Evolutionary conservation across 2,888 invertebrate genomes (phyloP), one percentile per base, ranked within the genome.

Genomic region (Lydus trimaculatus): DNA sequence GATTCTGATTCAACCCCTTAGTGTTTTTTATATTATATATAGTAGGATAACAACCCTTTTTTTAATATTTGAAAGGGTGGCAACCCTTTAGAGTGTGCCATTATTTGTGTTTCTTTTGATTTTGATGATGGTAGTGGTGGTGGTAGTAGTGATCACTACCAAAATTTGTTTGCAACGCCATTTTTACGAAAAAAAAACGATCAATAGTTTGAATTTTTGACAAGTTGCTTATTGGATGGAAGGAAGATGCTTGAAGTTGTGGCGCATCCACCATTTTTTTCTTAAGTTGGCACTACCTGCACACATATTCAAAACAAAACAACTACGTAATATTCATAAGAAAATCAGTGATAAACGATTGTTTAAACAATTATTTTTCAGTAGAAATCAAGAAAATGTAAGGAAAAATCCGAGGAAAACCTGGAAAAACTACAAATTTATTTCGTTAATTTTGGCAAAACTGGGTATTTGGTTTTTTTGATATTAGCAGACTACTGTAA

Each of bases 1-100:
- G 25, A n/a, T n/a, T 8, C 3, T 8, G 31, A 64, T 31, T 72
- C 70, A 72, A 70, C 73, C 64, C 73, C 73, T 72, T 68, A 69
- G 25, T 33, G 20, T 62, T 72, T 76, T 76, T 73, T 58, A 31
- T 67, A 25, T 52, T 28, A 63, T 39, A 56, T 61, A 61, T 70
- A 4, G 4, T 28, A 28, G 28, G 28, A 66, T 36, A 59, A 69
- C 72, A 74, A 71, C 72, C 72, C 73, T 75, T 71, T 69, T 63
- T 63, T 58, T 31, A 28, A 23, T 58, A 31, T 58, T 63, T 39
- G 36, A 36, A 36, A 36, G 36, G 36, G 48, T 48, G 48, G 48
- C 20, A 48, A 48, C 48, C 23, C 48, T 48, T 48, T 48, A 20
- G 48, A 20, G 9, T 48, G 48, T 48, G 20, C 48, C 20, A 11